These are phyloP conservation scores for Achroia grisella DNA, from an alignment of 1,140 invertebrate genomes.

Conservation along the genomic window DNA sequence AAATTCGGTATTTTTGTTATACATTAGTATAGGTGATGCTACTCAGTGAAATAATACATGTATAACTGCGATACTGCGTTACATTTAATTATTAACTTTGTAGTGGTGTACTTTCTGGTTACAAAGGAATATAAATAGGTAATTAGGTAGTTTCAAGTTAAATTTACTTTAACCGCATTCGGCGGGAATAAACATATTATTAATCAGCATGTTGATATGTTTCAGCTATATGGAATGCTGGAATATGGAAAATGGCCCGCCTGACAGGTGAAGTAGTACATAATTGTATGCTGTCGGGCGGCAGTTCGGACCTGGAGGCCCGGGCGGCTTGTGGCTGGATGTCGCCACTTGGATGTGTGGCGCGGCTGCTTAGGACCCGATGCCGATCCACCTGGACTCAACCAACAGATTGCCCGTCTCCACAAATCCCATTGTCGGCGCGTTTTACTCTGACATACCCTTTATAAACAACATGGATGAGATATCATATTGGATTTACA, in stretches of 20 bases:
- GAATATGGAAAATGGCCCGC: slow-evolving; percentile 30
- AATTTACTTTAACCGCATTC: too few relatives aligned
- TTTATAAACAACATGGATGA: slow-evolving; percentile 66
- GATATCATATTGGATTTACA: slow-evolving; percentile 60
- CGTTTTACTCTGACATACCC: slow-evolving; percentile 24
- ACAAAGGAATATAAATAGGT: too few relatives aligned
- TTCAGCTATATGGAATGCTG: slow-evolving; percentile 61
- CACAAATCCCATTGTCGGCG: neutral
- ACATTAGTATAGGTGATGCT: neutral
- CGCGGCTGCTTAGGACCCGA: slow-evolving; percentile 7
- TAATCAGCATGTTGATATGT: slow-evolving; percentile 5
- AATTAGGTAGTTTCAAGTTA: too few relatives aligned
- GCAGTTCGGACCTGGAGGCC: neutral
- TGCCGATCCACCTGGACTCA: slow-evolving; percentile 4
- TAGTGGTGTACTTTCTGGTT: too few relatives aligned
- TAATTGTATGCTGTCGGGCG: neutral
- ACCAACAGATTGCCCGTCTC: neutral
- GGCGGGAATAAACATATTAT: neutral
- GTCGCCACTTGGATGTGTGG: slow-evolving; percentile 22
- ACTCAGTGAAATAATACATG: too few relatives aligned
- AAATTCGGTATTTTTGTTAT: too few relatives aligned
- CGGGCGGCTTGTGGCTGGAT: slow-evolving; percentile 23
- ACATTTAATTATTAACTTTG: too few relatives aligned
- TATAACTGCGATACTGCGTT: too few relatives aligned
- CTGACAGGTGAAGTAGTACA: neutral